Percentiles rank a stretch among this genome's conserved stretches.
phyloP scores from a whole-genome alignment of 2,797 vertebrate genomes.

The Microctenopoma lineatum region DNA sequence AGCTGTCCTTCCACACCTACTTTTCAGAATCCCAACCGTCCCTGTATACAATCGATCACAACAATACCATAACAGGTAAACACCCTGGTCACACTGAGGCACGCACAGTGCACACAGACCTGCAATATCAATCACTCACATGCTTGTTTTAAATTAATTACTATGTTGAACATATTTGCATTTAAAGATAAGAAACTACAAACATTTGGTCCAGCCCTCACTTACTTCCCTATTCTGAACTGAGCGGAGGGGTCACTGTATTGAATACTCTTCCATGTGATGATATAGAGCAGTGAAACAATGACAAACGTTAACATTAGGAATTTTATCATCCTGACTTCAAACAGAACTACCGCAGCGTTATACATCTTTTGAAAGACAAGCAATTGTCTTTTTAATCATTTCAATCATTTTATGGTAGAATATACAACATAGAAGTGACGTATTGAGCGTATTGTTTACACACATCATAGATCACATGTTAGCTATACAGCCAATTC shows the following conservation, averaged over 20 bases:
- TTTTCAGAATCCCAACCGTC: constrained; percentile 91
- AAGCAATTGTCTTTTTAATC: no score
- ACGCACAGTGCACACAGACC: background rate
- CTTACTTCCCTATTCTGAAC: constrained; percentile 57
- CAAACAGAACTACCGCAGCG: no score
- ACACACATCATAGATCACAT: no score
- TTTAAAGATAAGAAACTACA: constrained; percentile 38
- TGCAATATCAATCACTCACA: background rate
- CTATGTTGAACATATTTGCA: constrained; percentile 20
- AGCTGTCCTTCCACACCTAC: constrained; percentile 97
- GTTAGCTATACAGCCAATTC: no score
- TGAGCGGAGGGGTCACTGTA: constrained; percentile 1
- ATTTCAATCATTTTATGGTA: no score
- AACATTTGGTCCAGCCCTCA: background rate
- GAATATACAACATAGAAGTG: no score
- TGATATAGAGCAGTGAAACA: background rate
- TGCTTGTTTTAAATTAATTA: background rate
- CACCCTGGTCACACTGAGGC: background rate
- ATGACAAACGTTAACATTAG: no score
- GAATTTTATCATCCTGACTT: no score
- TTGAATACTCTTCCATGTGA: background rate
- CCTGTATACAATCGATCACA: constrained; percentile 89
- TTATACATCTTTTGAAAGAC: no score
- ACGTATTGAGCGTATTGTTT: no score
- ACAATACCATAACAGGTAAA: constrained; percentile 90